Evolutionary conservation across 2,113 vertebrate genomes (phyloP).

Genomic region (Micronisus gabar): DNA sequence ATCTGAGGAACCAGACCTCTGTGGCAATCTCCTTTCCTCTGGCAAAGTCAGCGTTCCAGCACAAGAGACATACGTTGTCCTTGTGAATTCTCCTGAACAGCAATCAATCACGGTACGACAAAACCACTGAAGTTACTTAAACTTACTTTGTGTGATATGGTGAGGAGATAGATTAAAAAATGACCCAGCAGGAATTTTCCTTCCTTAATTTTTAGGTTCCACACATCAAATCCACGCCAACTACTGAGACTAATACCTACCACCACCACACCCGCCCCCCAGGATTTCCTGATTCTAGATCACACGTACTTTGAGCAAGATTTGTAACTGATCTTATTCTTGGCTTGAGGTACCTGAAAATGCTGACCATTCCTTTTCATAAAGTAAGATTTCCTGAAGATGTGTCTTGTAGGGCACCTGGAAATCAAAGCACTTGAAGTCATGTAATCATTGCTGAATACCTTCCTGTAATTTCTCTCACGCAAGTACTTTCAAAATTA

Average conservation of each 20-base stretch:
- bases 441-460: not conserved
- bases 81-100: not conserved
- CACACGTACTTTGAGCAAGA: not conserved
- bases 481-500: not conserved
- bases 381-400: not conserved
- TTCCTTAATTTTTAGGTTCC: conserved; percentile 7
- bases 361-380: not conserved
- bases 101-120: not conserved
- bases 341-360: not conserved
- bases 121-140: not conserved
- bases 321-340: not conserved
- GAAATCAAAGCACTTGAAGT: conserved; percentile 1
- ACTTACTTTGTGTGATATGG: not conserved
- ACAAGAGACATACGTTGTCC: not conserved
- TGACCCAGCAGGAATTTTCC: not conserved
- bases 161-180: not conserved
- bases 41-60: not conserved
- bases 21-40: not conserved
- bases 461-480: not conserved
- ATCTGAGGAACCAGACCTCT: not conserved
- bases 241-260: not conserved
- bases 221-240: not conserved
- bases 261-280: not conserved
- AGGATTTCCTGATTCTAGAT: not conserved
- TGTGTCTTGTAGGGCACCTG: not conserved